These are phyloP conservation scores for Ganaspis brasiliensis DNA, from an alignment of 2,888 invertebrate genomes.

Conservation along the genomic window DNA sequence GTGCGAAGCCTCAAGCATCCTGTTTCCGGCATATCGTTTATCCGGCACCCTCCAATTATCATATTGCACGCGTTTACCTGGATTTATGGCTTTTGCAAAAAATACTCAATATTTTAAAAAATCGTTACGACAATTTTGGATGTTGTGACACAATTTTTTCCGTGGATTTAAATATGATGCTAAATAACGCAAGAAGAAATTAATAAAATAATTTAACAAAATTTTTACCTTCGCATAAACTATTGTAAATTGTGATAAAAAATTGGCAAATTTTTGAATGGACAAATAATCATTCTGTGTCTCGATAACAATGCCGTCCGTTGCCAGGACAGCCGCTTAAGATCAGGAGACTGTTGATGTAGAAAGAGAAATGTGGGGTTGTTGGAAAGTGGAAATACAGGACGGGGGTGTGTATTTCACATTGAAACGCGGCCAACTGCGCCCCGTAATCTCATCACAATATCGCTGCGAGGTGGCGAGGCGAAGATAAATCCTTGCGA, in stretches of 20 bases:
- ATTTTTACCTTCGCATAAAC: too few relatives aligned
- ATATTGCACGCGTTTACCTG: constrained; percentile 26
- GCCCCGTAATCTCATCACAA: constrained; percentile 87
- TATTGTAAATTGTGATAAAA: too few relatives aligned
- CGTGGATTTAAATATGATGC: too few relatives aligned
- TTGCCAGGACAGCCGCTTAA: constrained; percentile 37
- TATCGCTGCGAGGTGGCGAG: constrained; percentile 79
- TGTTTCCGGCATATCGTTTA: constrained; percentile 72
- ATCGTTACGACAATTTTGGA: too few relatives aligned
- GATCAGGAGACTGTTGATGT: constrained; percentile 12
- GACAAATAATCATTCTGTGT: constrained; percentile 14
- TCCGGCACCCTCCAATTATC: constrained; percentile 54
- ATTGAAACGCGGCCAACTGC: constrained; percentile 86
- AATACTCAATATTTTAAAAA: neutral
- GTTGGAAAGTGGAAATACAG: constrained; percentile 50
- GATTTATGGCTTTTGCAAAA: neutral
- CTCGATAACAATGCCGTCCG: constrained; percentile 23
- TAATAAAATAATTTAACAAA: too few relatives aligned
- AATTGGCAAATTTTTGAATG: neutral
- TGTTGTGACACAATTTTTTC: too few relatives aligned
- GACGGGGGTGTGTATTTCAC: constrained; percentile 64
- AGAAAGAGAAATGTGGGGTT: constrained; percentile 49
- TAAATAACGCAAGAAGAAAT: too few relatives aligned
- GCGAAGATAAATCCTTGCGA: constrained; percentile 74
- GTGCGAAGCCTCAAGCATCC: constrained; percentile 70